These are phyloP conservation scores for Apaloderma vittatum DNA, from an alignment of 2,113 vertebrate species.

Conservation along the genomic window DNA sequence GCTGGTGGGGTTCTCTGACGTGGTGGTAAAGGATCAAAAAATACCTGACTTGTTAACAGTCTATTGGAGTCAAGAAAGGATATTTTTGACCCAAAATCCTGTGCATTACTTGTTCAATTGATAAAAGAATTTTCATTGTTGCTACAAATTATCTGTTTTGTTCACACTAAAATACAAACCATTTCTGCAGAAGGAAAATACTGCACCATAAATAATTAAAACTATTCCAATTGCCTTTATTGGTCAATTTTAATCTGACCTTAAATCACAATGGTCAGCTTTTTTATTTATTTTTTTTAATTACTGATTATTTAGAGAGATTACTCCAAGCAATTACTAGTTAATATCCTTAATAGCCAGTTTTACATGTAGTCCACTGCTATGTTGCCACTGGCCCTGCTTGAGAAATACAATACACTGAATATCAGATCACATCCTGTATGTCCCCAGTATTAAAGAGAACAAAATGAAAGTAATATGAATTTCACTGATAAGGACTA, in stretches of 20 bases:
- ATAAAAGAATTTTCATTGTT: slow-evolving; percentile 14
- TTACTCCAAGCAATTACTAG: slow-evolving; percentile 58
- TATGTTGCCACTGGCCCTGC: slow-evolving; percentile 28
- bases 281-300: slow-evolving; percentile 72
- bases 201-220: slow-evolving; percentile 64
- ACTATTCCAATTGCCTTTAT: slow-evolving; percentile 66
- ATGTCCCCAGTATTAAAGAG: slow-evolving; percentile 64
- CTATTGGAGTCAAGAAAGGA: slow-evolving; percentile 4
- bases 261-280: slow-evolving; percentile 66
- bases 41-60: neutral
- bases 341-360: slow-evolving; percentile 74
- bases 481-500: slow-evolving; percentile 70
- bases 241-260: slow-evolving; percentile 68
- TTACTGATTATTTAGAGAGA: slow-evolving; percentile 78
- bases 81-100: neutral
- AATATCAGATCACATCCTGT: slow-evolving; percentile 64
- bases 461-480: slow-evolving; percentile 75
- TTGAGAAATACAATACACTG: slow-evolving; percentile 66
- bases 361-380: slow-evolving; percentile 68
- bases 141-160: slow-evolving; percentile 49
- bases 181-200: slow-evolving; percentile 30
- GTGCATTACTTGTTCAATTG: neutral
- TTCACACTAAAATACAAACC: slow-evolving; percentile 26
- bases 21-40: neutral
- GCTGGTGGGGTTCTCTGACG: neutral